Conservation (phyloP, 2,888 invertebrate species). For the Lydus trimaculatus region DNA sequence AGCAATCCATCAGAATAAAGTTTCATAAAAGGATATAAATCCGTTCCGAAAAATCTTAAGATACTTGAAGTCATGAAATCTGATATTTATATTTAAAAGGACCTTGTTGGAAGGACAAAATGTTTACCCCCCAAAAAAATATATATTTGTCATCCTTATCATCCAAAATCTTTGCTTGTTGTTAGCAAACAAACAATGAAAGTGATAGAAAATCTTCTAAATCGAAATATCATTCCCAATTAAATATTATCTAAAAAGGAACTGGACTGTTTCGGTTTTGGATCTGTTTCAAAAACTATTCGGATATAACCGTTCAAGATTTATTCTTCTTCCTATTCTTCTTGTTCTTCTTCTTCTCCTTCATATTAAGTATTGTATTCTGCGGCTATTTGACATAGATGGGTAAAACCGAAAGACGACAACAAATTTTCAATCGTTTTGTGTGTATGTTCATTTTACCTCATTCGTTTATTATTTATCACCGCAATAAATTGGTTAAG, state of each 20-base stretch:
- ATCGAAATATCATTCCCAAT: neutral
- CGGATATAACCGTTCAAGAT: neutral
- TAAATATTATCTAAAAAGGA: neutral
- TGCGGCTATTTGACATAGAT: neutral
- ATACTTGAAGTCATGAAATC: neutral
- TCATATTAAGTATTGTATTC: no score
- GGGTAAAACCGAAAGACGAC: neutral
- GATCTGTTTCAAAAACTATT: neutral
- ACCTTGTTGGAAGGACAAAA: neutral
- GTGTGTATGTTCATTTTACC: neutral
- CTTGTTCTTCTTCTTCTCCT: neutral
- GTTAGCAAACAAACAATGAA: neutral
- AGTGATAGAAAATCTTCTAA: neutral
- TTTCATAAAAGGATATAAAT: neutral
- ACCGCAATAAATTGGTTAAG: neutral
- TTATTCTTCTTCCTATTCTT: neutral
- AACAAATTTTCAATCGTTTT: neutral
- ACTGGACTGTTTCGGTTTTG: neutral
- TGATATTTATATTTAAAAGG: conserved; percentile 1
- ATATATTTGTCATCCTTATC: neutral
- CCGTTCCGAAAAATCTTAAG: neutral
- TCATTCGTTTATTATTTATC: conserved; percentile 1
- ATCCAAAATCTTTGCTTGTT: neutral
- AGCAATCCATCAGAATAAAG: neutral
- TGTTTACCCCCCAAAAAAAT: neutral